phyloP scores from a whole-genome alignment of 2,113 vertebrate genomes.

The Lucifuga dentata region DNA sequence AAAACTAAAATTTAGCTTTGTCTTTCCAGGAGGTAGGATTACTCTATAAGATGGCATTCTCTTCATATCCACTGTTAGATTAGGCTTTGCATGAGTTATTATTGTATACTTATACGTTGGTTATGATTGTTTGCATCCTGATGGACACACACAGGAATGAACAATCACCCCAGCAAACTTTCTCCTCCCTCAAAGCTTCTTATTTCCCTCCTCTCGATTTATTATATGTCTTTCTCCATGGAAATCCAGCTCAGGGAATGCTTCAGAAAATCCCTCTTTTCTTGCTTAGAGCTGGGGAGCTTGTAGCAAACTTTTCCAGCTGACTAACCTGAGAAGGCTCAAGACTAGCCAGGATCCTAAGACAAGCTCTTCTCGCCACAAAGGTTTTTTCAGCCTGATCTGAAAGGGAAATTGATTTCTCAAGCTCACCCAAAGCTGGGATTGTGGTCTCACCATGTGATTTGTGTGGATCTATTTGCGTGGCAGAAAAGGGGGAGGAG shows the following conservation, averaged over 20 bases:
- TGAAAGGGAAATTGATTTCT: constrained; percentile 81
- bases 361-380: constrained; percentile 56
- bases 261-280: constrained; percentile 72
- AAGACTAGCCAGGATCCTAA: constrained; percentile 68
- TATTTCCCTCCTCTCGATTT: constrained; percentile 39
- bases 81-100: background rate
- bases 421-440: constrained; percentile 61
- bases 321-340: constrained; percentile 74
- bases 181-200: constrained; percentile 22
- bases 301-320: constrained; percentile 74
- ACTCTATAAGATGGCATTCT: background rate
- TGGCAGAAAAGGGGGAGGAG: constrained; percentile 22
- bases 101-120: background rate
- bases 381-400: constrained; percentile 71
- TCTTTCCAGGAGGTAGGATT: background rate
- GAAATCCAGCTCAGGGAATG: constrained; percentile 78
- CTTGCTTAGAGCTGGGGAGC: constrained; percentile 58
- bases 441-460: constrained; percentile 51
- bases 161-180: constrained; percentile 26
- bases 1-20: too few species aligned
- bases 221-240: constrained; percentile 50
- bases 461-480: constrained; percentile 50
- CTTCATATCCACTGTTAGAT: constrained; percentile 31
- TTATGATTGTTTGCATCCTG: background rate
- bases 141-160: constrained; percentile 1